Evolutionary conservation across 2,888 invertebrate genomes (phyloP), one percentile per base, ranked within the genome.

Genomic region (Drosophila prostipennis): DNA sequence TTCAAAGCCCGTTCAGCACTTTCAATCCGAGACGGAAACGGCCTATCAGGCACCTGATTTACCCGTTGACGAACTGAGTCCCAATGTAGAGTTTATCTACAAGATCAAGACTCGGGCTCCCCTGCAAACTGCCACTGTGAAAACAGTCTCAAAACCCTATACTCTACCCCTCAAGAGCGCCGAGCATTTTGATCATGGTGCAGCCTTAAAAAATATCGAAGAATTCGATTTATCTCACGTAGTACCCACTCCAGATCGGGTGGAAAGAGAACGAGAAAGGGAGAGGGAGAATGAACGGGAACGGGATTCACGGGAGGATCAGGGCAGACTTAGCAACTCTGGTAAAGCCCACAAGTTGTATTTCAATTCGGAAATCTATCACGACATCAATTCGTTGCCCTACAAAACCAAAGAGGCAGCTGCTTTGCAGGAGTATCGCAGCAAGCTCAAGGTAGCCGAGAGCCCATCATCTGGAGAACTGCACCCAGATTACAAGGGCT

Each of bases 341-440:
- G 69, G 48, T 11, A 89, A 89, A 52, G 89, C 89, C 1, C 89
- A 87, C 3, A 91, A 91, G 37, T 68, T 92, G 1, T 91, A 90
- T 32, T 91, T 92, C 54, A 91, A 91, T 58, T 90, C 91, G 0
- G 91, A 92, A 39, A 91, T 91, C 40, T 92, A 92, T 73, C 91
- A 90, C 19, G 92, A 92, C 64, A 91, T 92, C 36, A 92, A 92
- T 60, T 90, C 92, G 1, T 57, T 92, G 58, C 91, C 91, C 0
- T 91, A 89, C 54, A 91, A 91, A 60, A 82, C 86, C 1, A 90
- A 91, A 6, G 51, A 72, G 6, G 36, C 60, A 3, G 79, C 60
- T 3, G 79, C 61, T 5, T 54, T 39, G 0, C 67, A 59, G 2
- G 89, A 90, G 14, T 89, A 81, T 55, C 78, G 85, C 0, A 85